Evolutionary conservation across 2,113 vertebrate species (phyloP).

Genomic region (Paracanthobrama guichenoti): DNA sequence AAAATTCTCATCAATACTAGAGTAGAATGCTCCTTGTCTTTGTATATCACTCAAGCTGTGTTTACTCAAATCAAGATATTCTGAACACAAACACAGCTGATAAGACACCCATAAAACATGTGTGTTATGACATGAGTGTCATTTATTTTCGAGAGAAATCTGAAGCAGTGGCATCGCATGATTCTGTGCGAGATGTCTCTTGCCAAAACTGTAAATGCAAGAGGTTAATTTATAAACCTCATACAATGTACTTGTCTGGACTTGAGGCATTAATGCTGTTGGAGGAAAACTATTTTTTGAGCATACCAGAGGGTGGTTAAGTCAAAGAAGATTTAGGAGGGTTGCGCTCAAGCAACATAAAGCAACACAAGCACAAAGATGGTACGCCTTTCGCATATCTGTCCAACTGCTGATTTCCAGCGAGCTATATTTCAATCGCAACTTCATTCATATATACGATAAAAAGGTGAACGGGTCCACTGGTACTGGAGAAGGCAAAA

Average conservation of each 20-base stretch:
- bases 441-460: conserved; percentile 18
- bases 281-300: conserved; percentile 63
- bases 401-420: conserved; percentile 32
- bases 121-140: conserved; percentile 59
- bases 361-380: conserved; percentile 44
- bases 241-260: conserved; percentile 70
- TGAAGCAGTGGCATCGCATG: conserved; percentile 52
- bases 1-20: conserved; percentile 22
- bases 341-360: conserved; percentile 45
- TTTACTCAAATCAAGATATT: conserved; percentile 58
- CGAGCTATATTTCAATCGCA: conserved; percentile 33
- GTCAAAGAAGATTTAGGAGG: conserved; percentile 50
- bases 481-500: neutral
- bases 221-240: conserved; percentile 72
- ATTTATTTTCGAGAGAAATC: conserved; percentile 48
- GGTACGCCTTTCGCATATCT: conserved; percentile 21
- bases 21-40: conserved; percentile 32
- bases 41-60: conserved; percentile 41
- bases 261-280: conserved; percentile 68
- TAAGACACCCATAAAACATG: conserved; percentile 59
- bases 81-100: conserved; percentile 55
- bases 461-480: conserved; percentile 32
- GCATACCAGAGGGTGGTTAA: conserved; percentile 61
- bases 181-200: conserved; percentile 51
- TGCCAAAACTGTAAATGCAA: conserved; percentile 67